A percentile compares a stretch with the other conserved stretches of the same genome.
phyloP scores from a whole-genome alignment of 1,140 invertebrate species.

The Drosophila serrata region DNA sequence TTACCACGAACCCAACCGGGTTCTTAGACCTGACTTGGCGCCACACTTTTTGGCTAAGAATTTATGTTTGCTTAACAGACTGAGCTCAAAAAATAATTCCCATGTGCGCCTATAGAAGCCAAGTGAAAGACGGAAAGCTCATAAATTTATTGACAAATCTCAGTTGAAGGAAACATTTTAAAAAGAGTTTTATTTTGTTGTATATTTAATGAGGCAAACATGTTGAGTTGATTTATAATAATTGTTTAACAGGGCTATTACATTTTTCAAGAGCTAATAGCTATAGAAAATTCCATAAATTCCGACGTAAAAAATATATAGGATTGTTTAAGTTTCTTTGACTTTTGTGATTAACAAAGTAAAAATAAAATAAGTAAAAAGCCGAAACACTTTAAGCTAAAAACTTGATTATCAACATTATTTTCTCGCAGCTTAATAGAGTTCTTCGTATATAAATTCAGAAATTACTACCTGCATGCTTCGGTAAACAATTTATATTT shows the following conservation, averaged over 20 bases:
- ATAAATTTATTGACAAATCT: constrained; percentile 18
- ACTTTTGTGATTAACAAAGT: background rate
- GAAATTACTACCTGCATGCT: constrained; percentile 19
- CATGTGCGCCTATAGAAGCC: background rate
- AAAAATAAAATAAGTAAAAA: background rate
- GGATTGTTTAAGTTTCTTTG: background rate
- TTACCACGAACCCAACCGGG: constrained; percentile 38
- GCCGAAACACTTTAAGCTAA: background rate
- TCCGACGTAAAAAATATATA: background rate
- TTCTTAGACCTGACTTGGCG: constrained; percentile 29
- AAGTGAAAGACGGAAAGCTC: background rate
- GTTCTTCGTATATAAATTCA: constrained; percentile 3
- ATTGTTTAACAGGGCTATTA: background rate
- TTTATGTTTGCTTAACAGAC: constrained; percentile 27
- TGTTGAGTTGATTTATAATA: background rate
- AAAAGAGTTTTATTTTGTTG: background rate
- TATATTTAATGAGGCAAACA: background rate
- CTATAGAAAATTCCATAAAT: background rate
- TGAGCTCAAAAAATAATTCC: constrained; percentile 16
- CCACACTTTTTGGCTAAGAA: constrained; percentile 28
- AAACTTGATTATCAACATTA: background rate
- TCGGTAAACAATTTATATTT: constrained; percentile 28
- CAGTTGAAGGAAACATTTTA: background rate
- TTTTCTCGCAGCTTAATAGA: background rate
- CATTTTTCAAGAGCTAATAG: background rate